Evolutionary conservation across 2,113 vertebrate genomes (phyloP).

Genomic region (Silurus meridionalis): DNA sequence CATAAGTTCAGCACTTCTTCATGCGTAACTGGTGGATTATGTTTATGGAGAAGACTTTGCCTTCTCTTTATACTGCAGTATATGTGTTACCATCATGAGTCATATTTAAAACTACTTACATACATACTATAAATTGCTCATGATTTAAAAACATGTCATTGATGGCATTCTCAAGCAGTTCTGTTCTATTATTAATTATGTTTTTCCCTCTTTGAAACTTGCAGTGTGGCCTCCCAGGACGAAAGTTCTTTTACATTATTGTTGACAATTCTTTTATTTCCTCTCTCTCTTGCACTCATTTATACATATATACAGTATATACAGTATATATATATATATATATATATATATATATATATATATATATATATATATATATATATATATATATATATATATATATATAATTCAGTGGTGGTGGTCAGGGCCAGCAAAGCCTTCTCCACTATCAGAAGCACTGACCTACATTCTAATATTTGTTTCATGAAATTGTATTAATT

Average conservation of each 20-base stretch:
- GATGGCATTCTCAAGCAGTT: not conserved
- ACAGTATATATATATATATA: too few species aligned
- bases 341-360: too few species aligned
- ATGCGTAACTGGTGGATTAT: slow-evolving; percentile 30
- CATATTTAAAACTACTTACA: slow-evolving; percentile 64
- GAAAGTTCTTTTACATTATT: slow-evolving; percentile 9
- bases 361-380: too few species aligned
- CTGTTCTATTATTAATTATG: slow-evolving; percentile 17
- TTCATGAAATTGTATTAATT: too few species aligned
- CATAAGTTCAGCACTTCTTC: not conserved
- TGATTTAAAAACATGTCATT: slow-evolving; percentile 54
- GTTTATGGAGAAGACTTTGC: slow-evolving; percentile 45
- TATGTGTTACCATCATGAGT: slow-evolving; percentile 61
- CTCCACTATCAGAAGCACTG: too few species aligned
- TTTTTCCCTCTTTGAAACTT: not conserved
- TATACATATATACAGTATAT: too few species aligned
- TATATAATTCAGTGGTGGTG: too few species aligned
- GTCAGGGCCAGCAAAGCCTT: too few species aligned
- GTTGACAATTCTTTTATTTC: slow-evolving; percentile 4
- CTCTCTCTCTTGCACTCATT: too few species aligned
- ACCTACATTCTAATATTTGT: too few species aligned
- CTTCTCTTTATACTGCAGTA: not conserved
- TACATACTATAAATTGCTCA: not conserved
- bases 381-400: too few species aligned
- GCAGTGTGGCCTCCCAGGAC: not conserved